phyloP scores from a whole-genome alignment of 1,140 invertebrate species.

The Halesus radiatus region DNA sequence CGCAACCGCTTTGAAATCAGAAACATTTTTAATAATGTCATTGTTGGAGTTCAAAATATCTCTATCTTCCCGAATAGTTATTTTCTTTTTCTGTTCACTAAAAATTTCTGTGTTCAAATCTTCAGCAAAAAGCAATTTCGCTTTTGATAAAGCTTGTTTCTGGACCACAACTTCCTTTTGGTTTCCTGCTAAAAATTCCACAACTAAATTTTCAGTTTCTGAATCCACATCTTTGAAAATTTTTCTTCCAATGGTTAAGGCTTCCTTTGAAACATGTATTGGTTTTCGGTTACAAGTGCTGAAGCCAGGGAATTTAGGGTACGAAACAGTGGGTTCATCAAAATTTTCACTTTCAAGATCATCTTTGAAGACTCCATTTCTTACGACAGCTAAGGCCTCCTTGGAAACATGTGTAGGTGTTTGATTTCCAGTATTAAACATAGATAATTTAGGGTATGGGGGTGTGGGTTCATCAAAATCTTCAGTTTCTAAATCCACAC shows the following conservation, averaged over 20 bases:
- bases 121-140: too few species aligned
- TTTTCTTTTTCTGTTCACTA: too few species aligned
- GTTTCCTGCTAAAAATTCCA: slow-evolving; percentile 55
- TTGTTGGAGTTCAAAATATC: neutral
- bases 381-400: neutral
- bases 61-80: slow-evolving; percentile 45
- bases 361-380: neutral
- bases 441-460: neutral
- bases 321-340: neutral
- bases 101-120: too few species aligned
- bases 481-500: neutral
- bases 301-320: neutral
- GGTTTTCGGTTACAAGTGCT: neutral
- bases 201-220: neutral
- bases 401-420: neutral
- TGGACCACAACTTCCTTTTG: slow-evolving; percentile 59
- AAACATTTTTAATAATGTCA: neutral
- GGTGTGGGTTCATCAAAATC: neutral
- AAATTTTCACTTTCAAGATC: neutral
- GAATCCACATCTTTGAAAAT: slow-evolving; percentile 2
- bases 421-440: neutral
- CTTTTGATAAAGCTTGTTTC: slow-evolving; percentile 57
- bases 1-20: neutral
- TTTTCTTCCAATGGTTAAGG: neutral
- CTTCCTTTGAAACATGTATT: neutral